Evolutionary conservation across 2,113 vertebrate genomes (phyloP), one percentile per base, ranked within the genome.

Genomic region (Mola mola): DNA sequence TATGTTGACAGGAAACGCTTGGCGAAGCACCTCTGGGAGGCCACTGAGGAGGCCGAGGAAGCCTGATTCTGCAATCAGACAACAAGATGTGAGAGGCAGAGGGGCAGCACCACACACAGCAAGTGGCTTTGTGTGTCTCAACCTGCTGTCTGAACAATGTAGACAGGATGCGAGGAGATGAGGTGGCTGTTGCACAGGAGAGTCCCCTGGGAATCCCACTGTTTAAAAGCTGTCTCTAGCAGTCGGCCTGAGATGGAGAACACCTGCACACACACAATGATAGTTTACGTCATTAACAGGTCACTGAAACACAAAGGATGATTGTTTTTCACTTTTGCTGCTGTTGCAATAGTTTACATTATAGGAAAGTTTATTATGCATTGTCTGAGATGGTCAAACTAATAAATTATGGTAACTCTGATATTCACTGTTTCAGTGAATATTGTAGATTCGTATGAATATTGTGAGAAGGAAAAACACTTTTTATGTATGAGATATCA

Each of bases 1-100:
- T 19, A 26, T 28, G 25, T 10, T 62, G 16, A 79, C 52, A 41
- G 71, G 66, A 65, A 92, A 37, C 26, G 94, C 74, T 5, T 55
- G 56, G 5, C 70, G 73, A 1, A 97, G 33, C 5, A 89, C 58
- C 25, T 86, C 61, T 16, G 79, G 87, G 42, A 93, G 78, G 4
- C 93, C 87, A 1, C 82, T 79, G 51, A 91, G 90, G 19, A 95
- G 79, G 2, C 94, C 94, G 21, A 91, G 60, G 78, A 98, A 96
- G 15, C 95, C 94, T 10, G 37, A 20, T 8, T 78, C 87, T 61
- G 68, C 56, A 50, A 25, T 92, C 93, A 78, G 4, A 83, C 34
- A 34, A 38, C 13, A 17, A 41, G 21, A 31, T 10, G 21, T 22
- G 17, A 28, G 24, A 44, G 12, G 38, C 8, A 46, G 1, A 49